phyloP scores from a whole-genome alignment of 2,797 vertebrate genomes.

The Triplophysa bombifrons region DNA sequence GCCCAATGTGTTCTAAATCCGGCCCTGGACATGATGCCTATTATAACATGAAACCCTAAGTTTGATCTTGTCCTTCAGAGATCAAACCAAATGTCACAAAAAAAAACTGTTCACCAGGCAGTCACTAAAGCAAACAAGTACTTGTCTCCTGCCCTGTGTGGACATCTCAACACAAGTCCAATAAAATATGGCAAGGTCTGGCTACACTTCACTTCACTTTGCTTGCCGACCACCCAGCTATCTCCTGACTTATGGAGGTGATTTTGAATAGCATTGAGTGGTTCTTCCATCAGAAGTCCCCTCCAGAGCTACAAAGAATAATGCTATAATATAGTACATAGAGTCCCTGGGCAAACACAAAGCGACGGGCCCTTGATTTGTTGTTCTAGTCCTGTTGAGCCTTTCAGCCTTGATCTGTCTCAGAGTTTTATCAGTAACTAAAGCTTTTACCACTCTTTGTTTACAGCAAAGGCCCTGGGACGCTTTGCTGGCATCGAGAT shows the following conservation, averaged over 20 bases:
- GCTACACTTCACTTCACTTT: conserved; percentile 52
- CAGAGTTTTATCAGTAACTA: conserved; percentile 58
- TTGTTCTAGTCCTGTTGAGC: conserved; percentile 57
- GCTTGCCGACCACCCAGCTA: conserved; percentile 60
- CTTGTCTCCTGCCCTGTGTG: conserved; percentile 6
- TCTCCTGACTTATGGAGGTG: conserved; percentile 50
- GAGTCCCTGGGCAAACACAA: conserved; percentile 56
- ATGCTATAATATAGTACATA: conserved; percentile 53
- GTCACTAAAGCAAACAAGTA: conserved; percentile 49
- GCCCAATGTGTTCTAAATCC: too few species aligned
- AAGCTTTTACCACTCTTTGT: conserved; percentile 60
- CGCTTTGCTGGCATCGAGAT: conserved; percentile 68
- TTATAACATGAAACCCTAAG: too few species aligned
- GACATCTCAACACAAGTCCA: conserved; percentile 5
- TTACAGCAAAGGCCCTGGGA: conserved; percentile 64
- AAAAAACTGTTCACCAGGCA: too few species aligned
- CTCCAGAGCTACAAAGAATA: conserved; percentile 47
- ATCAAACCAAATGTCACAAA: conserved; percentile 1
- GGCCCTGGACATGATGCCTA: too few species aligned
- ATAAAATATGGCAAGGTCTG: conserved; percentile 43
- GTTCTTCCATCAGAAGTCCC: not conserved
- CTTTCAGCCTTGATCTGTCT: conserved; percentile 66
- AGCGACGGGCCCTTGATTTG: conserved; percentile 55
- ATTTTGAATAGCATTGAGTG: conserved; percentile 38
- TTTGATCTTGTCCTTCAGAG: conserved; percentile 8